phyloP scores from a whole-genome alignment of 2,113 vertebrate species.

The Callocephalon fimbriatum region DNA sequence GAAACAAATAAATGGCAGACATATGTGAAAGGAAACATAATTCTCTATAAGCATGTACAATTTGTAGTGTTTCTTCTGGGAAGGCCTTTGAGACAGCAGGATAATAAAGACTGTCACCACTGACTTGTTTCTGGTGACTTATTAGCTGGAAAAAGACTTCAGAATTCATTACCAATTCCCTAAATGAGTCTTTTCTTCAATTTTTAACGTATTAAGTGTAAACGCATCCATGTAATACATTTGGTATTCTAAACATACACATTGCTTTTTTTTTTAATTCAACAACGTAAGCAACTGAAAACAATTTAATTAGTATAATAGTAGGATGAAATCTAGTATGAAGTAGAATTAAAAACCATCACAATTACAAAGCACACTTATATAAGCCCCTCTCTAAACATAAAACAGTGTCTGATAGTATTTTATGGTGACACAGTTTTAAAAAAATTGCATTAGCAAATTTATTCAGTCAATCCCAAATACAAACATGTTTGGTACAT shows the following conservation, averaged over 20 bases:
- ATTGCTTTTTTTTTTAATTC: conserved; percentile 32
- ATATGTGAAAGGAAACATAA: neutral
- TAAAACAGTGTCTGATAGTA: neutral
- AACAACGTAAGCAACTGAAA: conserved; percentile 36
- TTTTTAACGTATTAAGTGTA: conserved; percentile 19
- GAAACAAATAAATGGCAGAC: neutral
- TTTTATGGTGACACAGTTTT: neutral
- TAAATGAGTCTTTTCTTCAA: neutral
- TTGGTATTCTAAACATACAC: conserved; percentile 38
- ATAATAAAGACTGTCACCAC: neutral
- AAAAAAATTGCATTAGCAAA: neutral
- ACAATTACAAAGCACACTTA: conserved; percentile 15
- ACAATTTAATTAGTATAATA: conserved; percentile 17
- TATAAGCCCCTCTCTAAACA: conserved; percentile 8
- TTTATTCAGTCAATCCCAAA: neutral
- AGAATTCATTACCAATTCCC: conserved; percentile 12
- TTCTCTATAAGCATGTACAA: neutral
- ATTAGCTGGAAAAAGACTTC: neutral
- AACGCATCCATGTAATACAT: conserved; percentile 14
- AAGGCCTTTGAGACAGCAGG: neutral
- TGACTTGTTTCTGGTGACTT: conserved; percentile 32
- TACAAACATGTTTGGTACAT: neutral
- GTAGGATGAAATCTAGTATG: neutral
- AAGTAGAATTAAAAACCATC: conserved; percentile 36
- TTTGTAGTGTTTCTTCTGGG: neutral